Evolutionary conservation across 2,113 vertebrate species (phyloP).

Genomic region (Aleadryas rufinucha): DNA sequence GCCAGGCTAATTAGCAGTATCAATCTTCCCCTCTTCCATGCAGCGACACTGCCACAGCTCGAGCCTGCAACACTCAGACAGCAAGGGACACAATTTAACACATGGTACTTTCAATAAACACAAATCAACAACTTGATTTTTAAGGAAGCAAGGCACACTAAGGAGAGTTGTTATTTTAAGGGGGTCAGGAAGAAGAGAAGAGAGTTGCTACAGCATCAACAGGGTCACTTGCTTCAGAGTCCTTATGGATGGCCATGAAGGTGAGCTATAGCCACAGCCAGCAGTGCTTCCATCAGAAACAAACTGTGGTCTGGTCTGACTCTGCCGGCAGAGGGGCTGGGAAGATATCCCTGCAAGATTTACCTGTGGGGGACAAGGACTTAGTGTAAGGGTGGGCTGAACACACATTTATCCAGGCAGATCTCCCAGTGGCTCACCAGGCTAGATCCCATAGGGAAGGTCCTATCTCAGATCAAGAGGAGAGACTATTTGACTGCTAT

Average conservation of each 20-base stretch:
- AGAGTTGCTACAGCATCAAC: not conserved
- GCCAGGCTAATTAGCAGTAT: constrained; percentile 50
- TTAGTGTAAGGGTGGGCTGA: not conserved
- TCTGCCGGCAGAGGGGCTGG: not conserved
- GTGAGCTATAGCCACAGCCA: not conserved
- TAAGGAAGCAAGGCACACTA: not conserved
- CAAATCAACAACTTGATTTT: not conserved
- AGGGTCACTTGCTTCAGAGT: not conserved
- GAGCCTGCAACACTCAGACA: not conserved
- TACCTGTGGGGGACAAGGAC: not conserved
- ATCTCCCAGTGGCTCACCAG: not conserved
- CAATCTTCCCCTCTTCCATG: constrained; percentile 31
- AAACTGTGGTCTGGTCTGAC: not conserved
- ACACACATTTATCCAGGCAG: not conserved
- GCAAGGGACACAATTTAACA: not conserved
- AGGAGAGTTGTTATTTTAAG: not conserved
- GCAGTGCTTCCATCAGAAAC: not conserved
- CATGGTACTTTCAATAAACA: not conserved
- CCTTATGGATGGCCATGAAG: not conserved
- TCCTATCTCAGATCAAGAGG: not conserved
- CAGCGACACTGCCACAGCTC: not conserved
- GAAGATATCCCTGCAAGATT: not conserved
- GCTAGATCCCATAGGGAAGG: not conserved
- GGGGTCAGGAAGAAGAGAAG: not conserved
- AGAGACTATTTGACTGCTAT: not conserved